Evolutionary conservation across 2,888 invertebrate species (phyloP).

Genomic region (Chaitophorus viminalis): DNA sequence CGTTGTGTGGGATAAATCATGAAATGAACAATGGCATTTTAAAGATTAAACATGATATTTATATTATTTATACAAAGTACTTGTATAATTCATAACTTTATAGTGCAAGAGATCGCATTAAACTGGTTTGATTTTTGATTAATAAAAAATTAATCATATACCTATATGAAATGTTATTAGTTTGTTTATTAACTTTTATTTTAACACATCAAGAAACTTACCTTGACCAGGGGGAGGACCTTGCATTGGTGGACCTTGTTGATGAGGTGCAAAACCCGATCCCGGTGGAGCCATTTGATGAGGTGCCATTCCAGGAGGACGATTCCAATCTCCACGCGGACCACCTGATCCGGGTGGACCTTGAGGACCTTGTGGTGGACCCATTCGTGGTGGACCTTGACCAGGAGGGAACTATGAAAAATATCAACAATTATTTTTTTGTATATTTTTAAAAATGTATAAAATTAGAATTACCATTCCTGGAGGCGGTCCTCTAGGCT

Average conservation of each 20-base stretch:
- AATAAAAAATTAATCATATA: too few species aligned
- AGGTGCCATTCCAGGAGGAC: slow-evolving; percentile 72
- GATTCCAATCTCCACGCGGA: slow-evolving; percentile 77
- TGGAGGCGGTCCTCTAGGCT: slow-evolving; percentile 68
- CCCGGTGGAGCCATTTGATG: slow-evolving; percentile 65
- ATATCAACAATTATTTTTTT: not conserved
- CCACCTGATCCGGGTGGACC: slow-evolving; percentile 71
- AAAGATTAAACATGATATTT: too few species aligned
- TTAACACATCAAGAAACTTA: not conserved
- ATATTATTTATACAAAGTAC: too few species aligned
- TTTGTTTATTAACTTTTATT: too few species aligned
- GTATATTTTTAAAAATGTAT: not conserved
- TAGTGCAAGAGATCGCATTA: too few species aligned
- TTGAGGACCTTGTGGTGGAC: slow-evolving; percentile 67
- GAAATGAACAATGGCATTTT: too few species aligned
- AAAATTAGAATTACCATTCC: slow-evolving; percentile 66
- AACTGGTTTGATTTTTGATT: too few species aligned
- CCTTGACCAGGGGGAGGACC: slow-evolving; percentile 79
- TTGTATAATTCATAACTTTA: too few species aligned
- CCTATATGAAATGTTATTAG: too few species aligned
- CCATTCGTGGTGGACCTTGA: slow-evolving; percentile 68
- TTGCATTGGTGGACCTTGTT: slow-evolving; percentile 70
- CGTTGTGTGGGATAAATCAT: too few species aligned
- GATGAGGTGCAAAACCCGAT: slow-evolving; percentile 68
- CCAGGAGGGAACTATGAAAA: slow-evolving; percentile 67